phyloP scores from a whole-genome alignment of 2,113 vertebrate genomes.

The Protobothrops flavoviridis region DNA sequence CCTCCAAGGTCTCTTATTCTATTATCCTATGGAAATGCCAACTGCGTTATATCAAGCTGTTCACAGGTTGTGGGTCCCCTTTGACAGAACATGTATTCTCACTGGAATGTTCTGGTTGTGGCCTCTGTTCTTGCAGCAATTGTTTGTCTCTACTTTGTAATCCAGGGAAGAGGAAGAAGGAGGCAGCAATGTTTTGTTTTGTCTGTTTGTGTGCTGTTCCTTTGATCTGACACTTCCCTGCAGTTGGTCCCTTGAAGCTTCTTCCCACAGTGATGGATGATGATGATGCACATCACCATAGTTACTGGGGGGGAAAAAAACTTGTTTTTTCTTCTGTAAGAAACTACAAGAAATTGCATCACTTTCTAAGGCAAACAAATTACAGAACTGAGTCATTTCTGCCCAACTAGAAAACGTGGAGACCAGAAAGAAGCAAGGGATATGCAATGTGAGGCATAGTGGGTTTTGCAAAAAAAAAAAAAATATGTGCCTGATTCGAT shows the following conservation, averaged over 20 bases:
- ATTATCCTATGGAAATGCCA: not conserved
- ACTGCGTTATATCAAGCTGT: not conserved
- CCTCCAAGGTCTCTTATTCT: not conserved
- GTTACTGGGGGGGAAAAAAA: not conserved
- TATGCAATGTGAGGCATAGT: not conserved
- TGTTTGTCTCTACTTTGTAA: not conserved
- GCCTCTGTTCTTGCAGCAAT: not conserved
- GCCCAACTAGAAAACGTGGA: not conserved
- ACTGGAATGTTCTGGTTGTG: not conserved
- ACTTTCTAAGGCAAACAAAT: conserved; percentile 44
- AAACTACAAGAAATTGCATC: conserved; percentile 20
- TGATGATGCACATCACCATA: conserved; percentile 50
- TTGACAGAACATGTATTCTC: not conserved
- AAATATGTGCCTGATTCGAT: not conserved
- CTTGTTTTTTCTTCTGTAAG: conserved; percentile 35
- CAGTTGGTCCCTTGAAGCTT: not conserved
- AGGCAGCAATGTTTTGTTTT: not conserved
- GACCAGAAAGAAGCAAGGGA: not conserved
- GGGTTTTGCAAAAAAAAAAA: not conserved
- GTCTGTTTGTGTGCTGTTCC: not conserved
- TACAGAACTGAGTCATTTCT: conserved; percentile 30
- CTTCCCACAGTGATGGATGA: conserved; percentile 31
- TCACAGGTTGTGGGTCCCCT: not conserved
- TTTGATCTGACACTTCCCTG: not conserved
- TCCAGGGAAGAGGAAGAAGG: not conserved